phyloP scores from a whole-genome alignment of 2,888 invertebrate species.

The Boloria selene region DNA sequence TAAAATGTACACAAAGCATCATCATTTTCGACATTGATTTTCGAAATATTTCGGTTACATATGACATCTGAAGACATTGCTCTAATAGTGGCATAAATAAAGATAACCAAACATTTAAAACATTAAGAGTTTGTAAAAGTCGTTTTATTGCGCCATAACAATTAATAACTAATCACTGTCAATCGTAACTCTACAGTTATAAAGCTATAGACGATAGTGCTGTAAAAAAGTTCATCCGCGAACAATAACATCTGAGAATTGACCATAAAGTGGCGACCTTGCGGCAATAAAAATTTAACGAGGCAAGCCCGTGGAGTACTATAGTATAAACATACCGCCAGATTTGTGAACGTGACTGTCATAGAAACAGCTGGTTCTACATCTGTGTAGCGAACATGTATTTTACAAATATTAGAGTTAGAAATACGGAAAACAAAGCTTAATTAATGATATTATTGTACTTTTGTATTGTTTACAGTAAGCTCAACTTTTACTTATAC shows the following conservation, averaged over 20 bases:
- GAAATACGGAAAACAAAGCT: conserved; percentile 27
- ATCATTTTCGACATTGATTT: too few relatives aligned
- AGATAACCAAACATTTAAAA: conserved; percentile 29
- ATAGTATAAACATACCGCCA: conserved; percentile 69
- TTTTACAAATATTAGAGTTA: conserved; percentile 52
- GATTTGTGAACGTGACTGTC: conserved; percentile 76
- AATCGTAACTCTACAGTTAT: conserved; percentile 69
- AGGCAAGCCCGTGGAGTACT: conserved; percentile 67
- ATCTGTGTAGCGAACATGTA: conserved; percentile 51
- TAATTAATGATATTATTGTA: conserved; percentile 11
- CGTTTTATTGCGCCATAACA: conserved; percentile 71
- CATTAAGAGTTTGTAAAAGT: conserved; percentile 62
- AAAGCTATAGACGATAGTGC: conserved; percentile 66
- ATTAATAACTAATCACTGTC: conserved; percentile 77
- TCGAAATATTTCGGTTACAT: too few relatives aligned
- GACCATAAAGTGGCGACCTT: conserved; percentile 83
- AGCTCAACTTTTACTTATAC: too few relatives aligned
- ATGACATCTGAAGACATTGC: too few relatives aligned
- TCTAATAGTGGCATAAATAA: too few relatives aligned
- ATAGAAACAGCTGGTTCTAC: conserved; percentile 75
- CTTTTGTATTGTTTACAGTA: too few relatives aligned
- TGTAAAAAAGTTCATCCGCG: conserved; percentile 70
- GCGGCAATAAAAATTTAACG: conserved; percentile 83
- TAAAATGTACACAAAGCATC: too few relatives aligned
- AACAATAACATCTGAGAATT: conserved; percentile 81